phyloP scores from a whole-genome alignment of 2,888 invertebrate species.

The Leptopterna dolabrata region DNA sequence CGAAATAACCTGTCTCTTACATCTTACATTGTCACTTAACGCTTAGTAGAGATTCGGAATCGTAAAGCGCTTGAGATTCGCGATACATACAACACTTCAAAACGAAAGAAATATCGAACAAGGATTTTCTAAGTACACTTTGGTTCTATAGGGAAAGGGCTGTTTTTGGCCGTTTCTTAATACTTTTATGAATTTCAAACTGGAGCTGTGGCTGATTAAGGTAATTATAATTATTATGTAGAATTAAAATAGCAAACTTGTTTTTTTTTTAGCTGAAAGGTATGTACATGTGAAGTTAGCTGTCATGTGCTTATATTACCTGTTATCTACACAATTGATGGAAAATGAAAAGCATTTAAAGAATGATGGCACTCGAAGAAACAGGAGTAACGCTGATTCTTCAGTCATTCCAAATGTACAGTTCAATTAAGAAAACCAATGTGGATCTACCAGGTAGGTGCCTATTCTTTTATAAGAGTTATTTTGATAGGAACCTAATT shows the following conservation, averaged over 20 bases:
- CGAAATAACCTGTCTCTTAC: neutral
- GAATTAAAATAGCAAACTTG: neutral
- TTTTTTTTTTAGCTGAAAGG: neutral
- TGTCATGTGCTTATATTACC: no score
- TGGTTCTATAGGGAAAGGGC: neutral
- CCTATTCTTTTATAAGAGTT: no score
- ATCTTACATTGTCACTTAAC: neutral
- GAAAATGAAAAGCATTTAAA: neutral
- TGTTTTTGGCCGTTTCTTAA: neutral
- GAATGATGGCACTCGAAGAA: neutral
- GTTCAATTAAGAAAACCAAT: no score
- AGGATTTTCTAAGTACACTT: neutral
- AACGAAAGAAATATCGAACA: neutral
- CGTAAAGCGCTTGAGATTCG: neutral
- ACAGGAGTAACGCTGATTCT: neutral
- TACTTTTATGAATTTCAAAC: neutral
- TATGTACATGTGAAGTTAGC: no score
- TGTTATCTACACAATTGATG: no score
- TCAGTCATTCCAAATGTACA: neutral
- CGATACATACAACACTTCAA: neutral
- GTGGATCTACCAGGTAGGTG: no score
- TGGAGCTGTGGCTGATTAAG: neutral
- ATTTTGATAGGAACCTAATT: no score
- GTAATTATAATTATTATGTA: neutral
- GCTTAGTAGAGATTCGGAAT: neutral